Base-by-base conservation (phyloP, 1,140 invertebrate genomes). In the Cotesia glomerata region DNA sequence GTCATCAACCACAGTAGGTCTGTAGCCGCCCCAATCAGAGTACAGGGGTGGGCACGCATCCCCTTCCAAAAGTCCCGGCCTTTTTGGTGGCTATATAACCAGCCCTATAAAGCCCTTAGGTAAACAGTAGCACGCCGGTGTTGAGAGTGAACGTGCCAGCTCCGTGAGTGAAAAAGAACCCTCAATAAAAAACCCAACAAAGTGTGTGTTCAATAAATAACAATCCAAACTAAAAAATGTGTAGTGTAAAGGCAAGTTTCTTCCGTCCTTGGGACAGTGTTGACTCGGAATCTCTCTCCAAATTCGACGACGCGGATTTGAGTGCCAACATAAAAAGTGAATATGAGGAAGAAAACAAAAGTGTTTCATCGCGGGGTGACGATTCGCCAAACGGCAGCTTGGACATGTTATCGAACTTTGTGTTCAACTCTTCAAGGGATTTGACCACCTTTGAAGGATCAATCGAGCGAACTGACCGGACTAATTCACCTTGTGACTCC, bases 231-330 rank as follows among this genome's bases (percentile, higher is more conserved):
- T 59, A 59, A 59, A 34, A 59, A 36, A 26, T 7, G 59, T 62
- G 35, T 4, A 13, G 14, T 35, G 9, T 45, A 45, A 45, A 45
- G 5, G 39, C 36, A 0, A 61, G 54, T 2, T 80, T 84, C 63
- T 84, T 84, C 49, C 73, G 81, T 14, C 83, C 83, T 0, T 84
- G 83, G 83, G 76, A 79, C 16, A 69, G 61, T 3, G 52, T 49
- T 0, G 74, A 78, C 7, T 45, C 39, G 39, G 39, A 8, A 45
- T 45, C 39, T 2, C 39, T 45, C 1, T 45, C 39, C 26, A 26
- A 26, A 26, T 26, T 26, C 11, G 39, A 45, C 5, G 11, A 45
- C 39, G 26, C 26, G 26, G 26, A 26, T 26, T 11, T 8, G n/a
- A 69, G 0, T 7, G 11, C 9, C 59, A 36, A 8, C 3, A 14